Conservation (phyloP, 2,113 vertebrate species). For the Mionectes macconnelli region DNA sequence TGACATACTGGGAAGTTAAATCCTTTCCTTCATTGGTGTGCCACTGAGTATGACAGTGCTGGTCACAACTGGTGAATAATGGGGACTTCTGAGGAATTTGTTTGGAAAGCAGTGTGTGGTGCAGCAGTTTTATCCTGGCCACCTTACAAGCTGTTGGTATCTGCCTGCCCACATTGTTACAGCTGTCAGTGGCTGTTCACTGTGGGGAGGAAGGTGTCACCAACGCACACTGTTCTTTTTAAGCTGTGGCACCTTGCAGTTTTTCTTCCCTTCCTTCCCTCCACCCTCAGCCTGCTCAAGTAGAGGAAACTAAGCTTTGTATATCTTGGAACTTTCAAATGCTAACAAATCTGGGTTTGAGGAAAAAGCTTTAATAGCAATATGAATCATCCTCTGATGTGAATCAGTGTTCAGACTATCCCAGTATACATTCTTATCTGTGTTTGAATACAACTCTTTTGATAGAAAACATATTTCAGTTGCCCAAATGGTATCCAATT, state of each 20-base stretch:
- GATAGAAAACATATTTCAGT: constrained; percentile 45
- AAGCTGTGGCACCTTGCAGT: neutral
- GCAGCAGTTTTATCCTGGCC: neutral
- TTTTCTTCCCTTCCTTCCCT: neutral
- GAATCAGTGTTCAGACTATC: neutral
- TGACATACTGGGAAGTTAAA: neutral
- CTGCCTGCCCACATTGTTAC: accelerated
- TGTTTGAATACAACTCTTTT: constrained; percentile 50
- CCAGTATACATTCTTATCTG: neutral
- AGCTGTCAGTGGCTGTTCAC: neutral
- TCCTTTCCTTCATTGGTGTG: neutral
- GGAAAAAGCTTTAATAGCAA: constrained; percentile 20
- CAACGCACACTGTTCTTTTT: neutral
- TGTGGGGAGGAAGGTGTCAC: neutral
- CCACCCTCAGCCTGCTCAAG: neutral
- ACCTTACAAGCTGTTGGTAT: neutral
- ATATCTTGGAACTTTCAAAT: neutral
- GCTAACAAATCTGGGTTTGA: neutral
- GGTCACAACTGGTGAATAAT: neutral
- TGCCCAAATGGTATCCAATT: constrained; percentile 33
- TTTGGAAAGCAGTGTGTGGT: neutral
- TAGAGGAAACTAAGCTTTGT: neutral
- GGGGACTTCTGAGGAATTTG: neutral
- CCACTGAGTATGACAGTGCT: neutral
- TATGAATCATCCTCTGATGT: neutral